phyloP scores from a whole-genome alignment of 1,140 invertebrate genomes.

The Drosophila bifasciata region DNA sequence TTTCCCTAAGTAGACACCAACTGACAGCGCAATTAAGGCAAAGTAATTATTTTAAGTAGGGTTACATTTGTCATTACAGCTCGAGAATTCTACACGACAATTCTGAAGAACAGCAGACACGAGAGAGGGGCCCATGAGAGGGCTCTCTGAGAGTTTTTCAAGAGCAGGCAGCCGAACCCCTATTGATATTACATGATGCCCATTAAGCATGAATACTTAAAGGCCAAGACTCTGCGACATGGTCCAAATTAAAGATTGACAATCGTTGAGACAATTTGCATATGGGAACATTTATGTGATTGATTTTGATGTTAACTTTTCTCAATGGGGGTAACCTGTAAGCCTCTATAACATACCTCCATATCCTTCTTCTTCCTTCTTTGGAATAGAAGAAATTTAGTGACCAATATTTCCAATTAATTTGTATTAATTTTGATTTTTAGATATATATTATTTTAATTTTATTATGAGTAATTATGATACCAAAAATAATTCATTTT shows the following conservation, averaged over 20 bases:
- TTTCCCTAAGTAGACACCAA: slow-evolving; percentile 81
- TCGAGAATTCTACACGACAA: slow-evolving; percentile 1
- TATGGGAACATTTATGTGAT: no score
- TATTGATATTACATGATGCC: slow-evolving; percentile 6
- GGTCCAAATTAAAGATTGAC: no score
- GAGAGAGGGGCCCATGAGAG: slow-evolving; percentile 8
- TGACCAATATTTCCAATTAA: no score
- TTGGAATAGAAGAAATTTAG: no score
- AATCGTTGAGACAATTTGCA: no score
- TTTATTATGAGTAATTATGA: no score
- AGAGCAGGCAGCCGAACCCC: slow-evolving; percentile 30
- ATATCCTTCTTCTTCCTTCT: no score
- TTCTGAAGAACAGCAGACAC: slow-evolving; percentile 8
- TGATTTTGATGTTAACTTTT: no score
- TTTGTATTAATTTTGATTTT: background rate
- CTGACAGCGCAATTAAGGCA: slow-evolving; percentile 80
- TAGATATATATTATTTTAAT: background rate
- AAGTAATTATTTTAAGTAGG: slow-evolving; percentile 82
- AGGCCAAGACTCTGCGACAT: background rate
- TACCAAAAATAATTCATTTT: no score
- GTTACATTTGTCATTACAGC: slow-evolving; percentile 75
- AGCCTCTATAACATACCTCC: no score
- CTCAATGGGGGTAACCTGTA: no score
- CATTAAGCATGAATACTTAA: background rate
- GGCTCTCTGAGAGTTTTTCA: slow-evolving; percentile 23